Evolutionary conservation across 2,888 invertebrate species (phyloP).

Genomic region (Ecliptopera silaceata): DNA sequence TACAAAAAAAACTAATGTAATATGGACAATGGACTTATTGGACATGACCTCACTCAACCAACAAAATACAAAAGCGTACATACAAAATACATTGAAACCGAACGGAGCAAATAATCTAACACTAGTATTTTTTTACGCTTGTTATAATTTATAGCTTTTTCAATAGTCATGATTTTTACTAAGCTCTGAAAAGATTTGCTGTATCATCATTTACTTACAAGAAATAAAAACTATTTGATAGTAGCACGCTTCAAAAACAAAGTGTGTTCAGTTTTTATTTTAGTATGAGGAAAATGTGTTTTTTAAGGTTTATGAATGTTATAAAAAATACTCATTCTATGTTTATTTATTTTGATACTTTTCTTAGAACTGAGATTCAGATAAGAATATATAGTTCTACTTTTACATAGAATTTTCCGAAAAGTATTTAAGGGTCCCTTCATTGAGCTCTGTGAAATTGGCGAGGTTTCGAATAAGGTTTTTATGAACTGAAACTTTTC

Average conservation of each 20-base stretch:
- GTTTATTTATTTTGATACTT: neutral
- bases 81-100: neutral
- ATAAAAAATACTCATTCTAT: neutral
- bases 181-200: too few species aligned
- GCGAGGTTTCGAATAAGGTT: too few species aligned
- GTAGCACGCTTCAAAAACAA: neutral
- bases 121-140: neutral
- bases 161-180: too few species aligned
- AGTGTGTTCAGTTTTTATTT: neutral
- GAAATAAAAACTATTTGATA: neutral
- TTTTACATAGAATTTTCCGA: too few species aligned
- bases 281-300: constrained; percentile 2
- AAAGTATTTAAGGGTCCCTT: too few species aligned
- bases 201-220: too few species aligned
- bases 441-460: too few species aligned
- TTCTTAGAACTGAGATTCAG: neutral
- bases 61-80: neutral
- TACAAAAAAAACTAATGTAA: too few species aligned
- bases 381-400: too few species aligned
- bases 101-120: neutral
- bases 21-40: neutral
- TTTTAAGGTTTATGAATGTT: neutral
- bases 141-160: too few species aligned
- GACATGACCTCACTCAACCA: neutral
- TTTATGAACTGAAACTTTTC: too few species aligned